Evolutionary conservation across 2,888 invertebrate species (phyloP), one percentile per base, ranked within the genome.

Genomic region (Flexamia atlantica): DNA sequence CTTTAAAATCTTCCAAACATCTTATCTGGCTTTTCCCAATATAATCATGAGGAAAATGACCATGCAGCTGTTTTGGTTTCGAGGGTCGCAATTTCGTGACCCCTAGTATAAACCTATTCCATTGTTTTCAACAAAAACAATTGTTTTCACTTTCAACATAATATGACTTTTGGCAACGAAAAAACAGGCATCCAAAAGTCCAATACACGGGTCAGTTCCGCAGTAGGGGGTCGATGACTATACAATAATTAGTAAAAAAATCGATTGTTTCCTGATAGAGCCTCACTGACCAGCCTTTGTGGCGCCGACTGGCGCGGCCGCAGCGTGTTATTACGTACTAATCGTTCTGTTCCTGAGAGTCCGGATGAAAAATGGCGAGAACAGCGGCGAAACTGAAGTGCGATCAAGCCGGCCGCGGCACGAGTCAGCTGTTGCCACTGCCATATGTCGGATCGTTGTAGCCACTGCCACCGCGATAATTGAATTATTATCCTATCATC

Each of bases 401-500:
- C 50, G 50, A 53, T 76, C 50, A 76, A 53, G 74, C 42, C 30
- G 70, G 76, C 76, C n/a, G n/a, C 40, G 72, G 76, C 76, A 76
- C 76, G 79, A 79, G 79, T 57, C 79, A 79, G 79, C 79, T 57
- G 79, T 46, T 57, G 57, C 28, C 57, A n/a, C 5, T 20, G 79
- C 57, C 79, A 79, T 79, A 57, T 57, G 79, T 53, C 25, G 64
- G n/a, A n/a, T n/a, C 17, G 46, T 20, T 5, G 1, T 25, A 53
- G 60, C 17, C 70, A 42, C 74, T 23, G 46, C 74, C 76, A 9
- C 57, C 23, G 28, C n/a, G 17, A 79, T 79, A 32, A 79, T 50
- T 76, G 53, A 76, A 76, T 50, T 10, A 76, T 28, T 76, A 25
- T 28, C 50, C n/a, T 70, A 36, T 70, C 36, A 68, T 9, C 68